Evolutionary conservation across 64 coral and sea anemone species (phyloP).

Genomic region (Montipora foliosa): DNA sequence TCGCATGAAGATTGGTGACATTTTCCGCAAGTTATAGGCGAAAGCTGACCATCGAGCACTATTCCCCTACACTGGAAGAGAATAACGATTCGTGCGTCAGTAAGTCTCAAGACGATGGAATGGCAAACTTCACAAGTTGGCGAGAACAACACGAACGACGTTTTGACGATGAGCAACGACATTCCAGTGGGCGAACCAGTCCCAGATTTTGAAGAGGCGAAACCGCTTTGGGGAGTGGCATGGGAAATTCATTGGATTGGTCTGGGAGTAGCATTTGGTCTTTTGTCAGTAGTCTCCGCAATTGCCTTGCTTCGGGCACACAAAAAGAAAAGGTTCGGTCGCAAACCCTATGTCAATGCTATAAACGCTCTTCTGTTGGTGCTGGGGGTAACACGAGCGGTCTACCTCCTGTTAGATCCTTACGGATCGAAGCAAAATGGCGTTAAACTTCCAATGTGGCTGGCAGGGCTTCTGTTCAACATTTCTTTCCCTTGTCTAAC

Average conservation of each 20-base stretch:
- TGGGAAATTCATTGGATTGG: slow-evolving; percentile 45
- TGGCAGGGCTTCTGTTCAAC: slow-evolving; percentile 27
- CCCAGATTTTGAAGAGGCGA: neutral
- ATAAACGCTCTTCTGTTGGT: neutral
- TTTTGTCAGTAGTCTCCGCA: neutral
- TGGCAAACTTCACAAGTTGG: neutral
- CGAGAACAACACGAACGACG: neutral
- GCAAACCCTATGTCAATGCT: slow-evolving; percentile 9
- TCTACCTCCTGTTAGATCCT: slow-evolving; percentile 26
- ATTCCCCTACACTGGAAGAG: no score
- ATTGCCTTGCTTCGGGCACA: neutral
- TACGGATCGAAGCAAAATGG: slow-evolving; percentile 35
- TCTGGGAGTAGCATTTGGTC: slow-evolving; percentile 16
- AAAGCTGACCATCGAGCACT: no score
- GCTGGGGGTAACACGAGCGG: neutral
- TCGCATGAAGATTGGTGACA: neutral
- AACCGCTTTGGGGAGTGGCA: neutral
- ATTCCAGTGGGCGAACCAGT: neutral
- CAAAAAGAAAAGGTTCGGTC: neutral
- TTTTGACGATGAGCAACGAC: neutral
- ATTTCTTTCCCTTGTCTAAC: slow-evolving; percentile 71
- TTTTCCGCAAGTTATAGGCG: no score
- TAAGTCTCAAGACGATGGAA: no score
- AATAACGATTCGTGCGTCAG: neutral
- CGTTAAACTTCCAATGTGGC: slow-evolving; percentile 5